A percentile compares a stretch with the other conserved stretches of the same genome.
These are phyloP conservation scores for Regulus satrapa DNA, from an alignment of 2,113 vertebrate genomes.

Conservation along the genomic window DNA sequence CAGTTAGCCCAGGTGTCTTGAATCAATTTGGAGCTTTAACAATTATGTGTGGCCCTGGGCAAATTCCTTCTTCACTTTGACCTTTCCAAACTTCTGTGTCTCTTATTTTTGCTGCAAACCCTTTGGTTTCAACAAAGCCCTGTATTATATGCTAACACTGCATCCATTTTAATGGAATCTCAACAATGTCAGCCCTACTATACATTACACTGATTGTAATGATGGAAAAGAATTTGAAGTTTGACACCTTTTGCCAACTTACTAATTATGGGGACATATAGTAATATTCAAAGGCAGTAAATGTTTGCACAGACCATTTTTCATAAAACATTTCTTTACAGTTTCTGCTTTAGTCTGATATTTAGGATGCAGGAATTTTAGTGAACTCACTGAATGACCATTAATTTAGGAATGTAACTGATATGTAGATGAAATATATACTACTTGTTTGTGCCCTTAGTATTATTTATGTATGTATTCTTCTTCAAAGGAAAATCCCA, in stretches of 20 bases:
- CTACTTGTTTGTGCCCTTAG: not conserved
- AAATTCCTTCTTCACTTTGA: not conserved
- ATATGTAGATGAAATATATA: not conserved
- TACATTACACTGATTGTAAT: not conserved
- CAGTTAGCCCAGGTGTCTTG: not conserved
- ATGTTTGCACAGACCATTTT: not conserved
- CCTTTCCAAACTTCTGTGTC: conserved; percentile 2
- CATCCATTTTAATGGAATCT: not conserved
- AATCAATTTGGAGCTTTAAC: not conserved
- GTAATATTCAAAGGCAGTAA: not conserved
- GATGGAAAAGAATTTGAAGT: not conserved
- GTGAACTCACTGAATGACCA: not conserved
- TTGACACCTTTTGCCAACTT: not conserved
- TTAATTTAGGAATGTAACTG: not conserved
- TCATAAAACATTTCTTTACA: not conserved
- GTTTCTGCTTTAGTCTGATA: not conserved
- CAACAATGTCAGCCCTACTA: not conserved
- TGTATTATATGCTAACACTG: not conserved
- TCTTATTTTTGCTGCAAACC: not conserved
- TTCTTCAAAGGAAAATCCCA: not conserved
- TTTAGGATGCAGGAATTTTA: not conserved
- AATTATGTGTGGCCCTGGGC: not conserved
- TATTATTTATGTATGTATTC: not conserved
- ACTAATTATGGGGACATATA: not conserved
- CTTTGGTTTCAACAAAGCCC: not conserved